A percentile compares a stretch with the other conserved stretches of the same genome.
phyloP scores from a whole-genome alignment of 2,797 vertebrate genomes.

The Lates japonicus region DNA sequence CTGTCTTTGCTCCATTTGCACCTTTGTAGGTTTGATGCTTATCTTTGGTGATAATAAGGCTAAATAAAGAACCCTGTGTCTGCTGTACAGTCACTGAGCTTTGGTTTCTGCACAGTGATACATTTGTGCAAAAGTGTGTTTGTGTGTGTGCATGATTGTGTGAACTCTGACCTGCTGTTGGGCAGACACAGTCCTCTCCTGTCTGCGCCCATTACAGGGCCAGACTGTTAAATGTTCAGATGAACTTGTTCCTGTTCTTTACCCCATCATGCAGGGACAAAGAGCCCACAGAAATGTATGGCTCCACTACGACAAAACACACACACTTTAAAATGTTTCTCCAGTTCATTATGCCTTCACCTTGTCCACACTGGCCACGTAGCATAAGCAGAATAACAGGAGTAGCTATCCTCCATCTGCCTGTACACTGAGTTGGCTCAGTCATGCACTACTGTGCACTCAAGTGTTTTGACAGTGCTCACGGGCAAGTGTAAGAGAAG shows the following conservation, averaged over 20 bases:
- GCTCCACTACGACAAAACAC: conserved; percentile 34
- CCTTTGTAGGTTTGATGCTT: conserved; percentile 40
- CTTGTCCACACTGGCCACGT: not conserved
- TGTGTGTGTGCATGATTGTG: conserved; percentile 9
- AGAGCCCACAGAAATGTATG: conserved; percentile 60
- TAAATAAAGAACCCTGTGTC: conserved; percentile 48
- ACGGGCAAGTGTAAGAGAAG: not conserved
- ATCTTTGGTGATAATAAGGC: conserved; percentile 47
- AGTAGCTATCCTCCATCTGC: not conserved
- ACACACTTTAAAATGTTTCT: conserved; percentile 30
- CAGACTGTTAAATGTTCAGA: conserved; percentile 61
- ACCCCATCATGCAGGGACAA: conserved; percentile 64
- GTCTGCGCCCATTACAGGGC: conserved; percentile 60
- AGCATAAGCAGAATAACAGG: not conserved
- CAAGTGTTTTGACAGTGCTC: not conserved
- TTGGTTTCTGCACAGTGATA: conserved; percentile 35
- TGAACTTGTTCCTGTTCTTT: conserved; percentile 68
- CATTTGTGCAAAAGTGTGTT: conserved; percentile 25
- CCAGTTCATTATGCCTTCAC: conserved; percentile 23
- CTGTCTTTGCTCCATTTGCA: conserved; percentile 34
- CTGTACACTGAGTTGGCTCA: not conserved
- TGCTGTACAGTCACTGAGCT: conserved; percentile 12
- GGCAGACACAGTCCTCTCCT: conserved; percentile 60
- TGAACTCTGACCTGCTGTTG: conserved; percentile 64
- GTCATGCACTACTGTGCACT: not conserved